phyloP scores from a whole-genome alignment of 2,888 invertebrate species.

The Calameuta filiformis region DNA sequence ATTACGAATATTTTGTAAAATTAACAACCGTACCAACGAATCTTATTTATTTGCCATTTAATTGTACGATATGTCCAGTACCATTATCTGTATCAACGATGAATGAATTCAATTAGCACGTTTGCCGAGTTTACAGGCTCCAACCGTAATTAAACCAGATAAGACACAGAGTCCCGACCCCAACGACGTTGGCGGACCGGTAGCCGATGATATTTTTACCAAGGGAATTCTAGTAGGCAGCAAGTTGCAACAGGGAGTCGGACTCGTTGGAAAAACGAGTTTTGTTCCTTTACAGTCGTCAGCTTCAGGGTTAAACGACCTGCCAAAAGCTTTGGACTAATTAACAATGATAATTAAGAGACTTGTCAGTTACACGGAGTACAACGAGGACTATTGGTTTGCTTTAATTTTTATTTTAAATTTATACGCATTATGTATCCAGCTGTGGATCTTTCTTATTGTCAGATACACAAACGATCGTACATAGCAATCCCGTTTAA shows the following conservation, averaged over 20 bases:
- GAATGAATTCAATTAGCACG: slow-evolving; percentile 4
- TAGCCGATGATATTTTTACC: slow-evolving; percentile 5
- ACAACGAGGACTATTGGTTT: background rate
- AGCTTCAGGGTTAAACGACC: background rate
- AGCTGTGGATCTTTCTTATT: background rate
- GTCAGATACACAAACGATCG: background rate
- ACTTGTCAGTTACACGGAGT: background rate
- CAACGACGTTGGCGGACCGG: slow-evolving; percentile 8
- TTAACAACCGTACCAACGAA: background rate
- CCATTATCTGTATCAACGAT: background rate
- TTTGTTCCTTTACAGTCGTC: background rate
- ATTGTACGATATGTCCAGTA: background rate
- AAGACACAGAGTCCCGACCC: background rate
- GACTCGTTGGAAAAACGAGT: background rate
- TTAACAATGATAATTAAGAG: background rate
- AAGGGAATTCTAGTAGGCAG: background rate
- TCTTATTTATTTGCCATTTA: background rate
- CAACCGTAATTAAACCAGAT: slow-evolving; percentile 1
- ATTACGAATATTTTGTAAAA: background rate
- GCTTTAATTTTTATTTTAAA: background rate
- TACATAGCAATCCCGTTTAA: background rate
- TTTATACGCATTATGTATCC: background rate
- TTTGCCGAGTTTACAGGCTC: background rate
- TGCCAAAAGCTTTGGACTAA: background rate
- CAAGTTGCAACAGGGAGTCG: slow-evolving; percentile 1